These are phyloP conservation scores for Strigops habroptila DNA, from an alignment of 2,113 vertebrate genomes.

Conservation along the genomic window DNA sequence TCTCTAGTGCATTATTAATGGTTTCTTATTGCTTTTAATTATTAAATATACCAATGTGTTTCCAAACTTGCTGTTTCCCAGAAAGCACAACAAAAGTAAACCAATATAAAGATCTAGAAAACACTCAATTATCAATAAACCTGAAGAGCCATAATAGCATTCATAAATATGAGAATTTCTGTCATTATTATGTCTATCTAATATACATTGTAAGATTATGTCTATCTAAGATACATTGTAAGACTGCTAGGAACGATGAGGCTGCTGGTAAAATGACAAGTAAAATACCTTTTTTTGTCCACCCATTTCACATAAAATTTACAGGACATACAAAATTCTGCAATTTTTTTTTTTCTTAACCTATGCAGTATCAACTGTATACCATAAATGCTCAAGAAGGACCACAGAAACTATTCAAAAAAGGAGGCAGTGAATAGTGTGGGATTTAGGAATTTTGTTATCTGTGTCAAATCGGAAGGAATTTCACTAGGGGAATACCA, in stretches of 20 bases:
- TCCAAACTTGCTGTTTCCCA: background rate
- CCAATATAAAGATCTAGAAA: background rate
- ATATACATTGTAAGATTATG: background rate
- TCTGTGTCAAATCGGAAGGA: background rate
- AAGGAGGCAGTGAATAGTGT: background rate
- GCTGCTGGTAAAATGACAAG: background rate
- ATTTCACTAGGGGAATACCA: background rate
- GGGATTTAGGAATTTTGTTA: background rate
- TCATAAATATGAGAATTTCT: background rate
- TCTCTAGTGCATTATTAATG: background rate
- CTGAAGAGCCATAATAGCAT: background rate
- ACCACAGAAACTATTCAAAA: background rate
- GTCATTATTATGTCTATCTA: background rate
- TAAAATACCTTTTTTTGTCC: background rate
- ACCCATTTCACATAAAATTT: background rate
- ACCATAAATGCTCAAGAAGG: background rate
- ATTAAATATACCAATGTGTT: background rate
- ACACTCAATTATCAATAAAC: background rate
- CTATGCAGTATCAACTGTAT: background rate
- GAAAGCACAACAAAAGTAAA: background rate
- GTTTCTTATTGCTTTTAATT: background rate
- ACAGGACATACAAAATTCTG: background rate
- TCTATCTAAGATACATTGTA: background rate
- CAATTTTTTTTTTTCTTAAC: background rate
- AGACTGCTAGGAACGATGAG: background rate